Percentiles rank a stretch among this genome's conserved stretches.
phyloP scores from a whole-genome alignment of 92 coral and sea anemone species.

The Phenganax subtilis region DNA sequence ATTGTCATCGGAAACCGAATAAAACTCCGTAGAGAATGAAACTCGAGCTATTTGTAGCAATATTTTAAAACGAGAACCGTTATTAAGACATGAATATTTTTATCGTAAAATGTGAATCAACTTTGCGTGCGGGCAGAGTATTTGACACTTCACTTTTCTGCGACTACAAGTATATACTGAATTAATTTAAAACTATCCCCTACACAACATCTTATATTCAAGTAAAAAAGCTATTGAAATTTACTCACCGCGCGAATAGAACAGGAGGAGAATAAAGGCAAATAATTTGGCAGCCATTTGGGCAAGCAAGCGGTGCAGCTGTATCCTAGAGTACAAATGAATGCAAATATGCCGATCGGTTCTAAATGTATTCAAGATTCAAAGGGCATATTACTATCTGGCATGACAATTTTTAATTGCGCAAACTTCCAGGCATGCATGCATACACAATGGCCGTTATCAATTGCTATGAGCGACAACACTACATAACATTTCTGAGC shows the following conservation, averaged over 20 bases:
- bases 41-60: neutral
- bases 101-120: neutral
- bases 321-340: neutral
- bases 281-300: slow-evolving; percentile 4
- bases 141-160: neutral
- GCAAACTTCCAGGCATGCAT: neutral
- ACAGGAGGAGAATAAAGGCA: neutral
- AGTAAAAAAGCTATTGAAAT: neutral
- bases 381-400: too few relatives aligned
- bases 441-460: neutral
- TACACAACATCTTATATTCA: neutral
- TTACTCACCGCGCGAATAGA: neutral
- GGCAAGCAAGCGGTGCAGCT: neutral
- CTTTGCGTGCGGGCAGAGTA: neutral
- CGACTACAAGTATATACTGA: neutral
- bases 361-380: too few relatives aligned
- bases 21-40: neutral
- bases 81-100: neutral
- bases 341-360: neutral
- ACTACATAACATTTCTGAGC: too few relatives aligned
- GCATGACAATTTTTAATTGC: neutral
- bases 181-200: neutral
- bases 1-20: too few relatives aligned
- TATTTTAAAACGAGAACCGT: neutral
- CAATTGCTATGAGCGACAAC: neutral